These are phyloP conservation scores for Dicrostonyx torquatus DNA, from an alignment of 2,797 vertebrate genomes.

Conservation along the genomic window DNA sequence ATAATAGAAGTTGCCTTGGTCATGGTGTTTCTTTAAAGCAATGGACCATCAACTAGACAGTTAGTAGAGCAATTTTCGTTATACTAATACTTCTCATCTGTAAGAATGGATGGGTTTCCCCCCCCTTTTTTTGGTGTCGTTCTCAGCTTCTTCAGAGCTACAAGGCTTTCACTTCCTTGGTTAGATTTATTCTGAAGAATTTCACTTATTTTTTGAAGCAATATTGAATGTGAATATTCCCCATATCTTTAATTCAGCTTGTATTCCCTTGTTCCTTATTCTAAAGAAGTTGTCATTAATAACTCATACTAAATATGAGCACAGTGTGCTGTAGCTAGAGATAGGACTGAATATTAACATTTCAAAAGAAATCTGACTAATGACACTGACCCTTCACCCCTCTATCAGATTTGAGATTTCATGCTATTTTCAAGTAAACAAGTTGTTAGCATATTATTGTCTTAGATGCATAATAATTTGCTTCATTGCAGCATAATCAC, in stretches of 20 bases:
- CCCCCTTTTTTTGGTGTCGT: not conserved
- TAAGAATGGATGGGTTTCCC: not conserved
- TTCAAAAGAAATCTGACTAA: not conserved
- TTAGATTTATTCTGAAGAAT: not conserved
- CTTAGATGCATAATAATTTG: not conserved
- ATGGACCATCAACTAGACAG: not conserved
- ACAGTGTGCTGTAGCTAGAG: not conserved
- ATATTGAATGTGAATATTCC: not conserved
- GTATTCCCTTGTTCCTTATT: not conserved
- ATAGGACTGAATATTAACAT: not conserved
- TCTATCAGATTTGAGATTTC: not conserved
- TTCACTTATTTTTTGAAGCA: not conserved
- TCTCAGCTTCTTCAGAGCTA: not conserved
- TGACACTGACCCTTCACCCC: not conserved
- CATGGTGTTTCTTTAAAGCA: not conserved
- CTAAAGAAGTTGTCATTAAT: not conserved
- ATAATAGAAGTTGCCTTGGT: not conserved
- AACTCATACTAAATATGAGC: not conserved
- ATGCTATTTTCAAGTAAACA: not conserved
- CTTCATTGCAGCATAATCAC: not conserved
- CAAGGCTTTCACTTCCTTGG: not conserved
- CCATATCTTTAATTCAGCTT: not conserved
- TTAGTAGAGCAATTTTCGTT: not conserved
- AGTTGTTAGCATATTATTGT: not conserved
- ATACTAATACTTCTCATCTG: not conserved